phyloP scores from a whole-genome alignment of 2,888 invertebrate species.

The Epistrophella euchroma region DNA sequence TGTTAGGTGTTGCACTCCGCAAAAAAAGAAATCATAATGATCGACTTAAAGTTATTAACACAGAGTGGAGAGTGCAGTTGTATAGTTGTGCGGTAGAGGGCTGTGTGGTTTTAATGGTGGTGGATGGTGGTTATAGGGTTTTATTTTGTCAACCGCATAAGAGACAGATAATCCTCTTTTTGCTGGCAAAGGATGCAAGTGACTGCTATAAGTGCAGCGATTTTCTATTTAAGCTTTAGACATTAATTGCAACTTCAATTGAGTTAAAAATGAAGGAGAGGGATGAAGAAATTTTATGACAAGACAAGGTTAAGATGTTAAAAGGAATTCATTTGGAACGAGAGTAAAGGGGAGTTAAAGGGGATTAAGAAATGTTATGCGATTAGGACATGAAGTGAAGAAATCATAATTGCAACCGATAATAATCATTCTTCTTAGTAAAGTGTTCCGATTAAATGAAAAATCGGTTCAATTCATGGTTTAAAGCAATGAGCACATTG shows the following conservation, averaged over 20 bases:
- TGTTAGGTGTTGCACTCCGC: constrained; percentile 56
- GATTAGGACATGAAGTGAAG: constrained; percentile 2
- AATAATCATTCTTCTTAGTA: background rate
- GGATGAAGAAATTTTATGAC: background rate
- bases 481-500: too few species aligned
- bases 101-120: background rate
- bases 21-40: constrained; percentile 63
- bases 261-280: background rate
- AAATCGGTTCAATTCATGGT: too few species aligned
- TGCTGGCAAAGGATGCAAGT: constrained; percentile 49
- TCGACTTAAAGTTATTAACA: constrained; percentile 69
- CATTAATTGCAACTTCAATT: constrained; percentile 57
- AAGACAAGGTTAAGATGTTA: constrained; percentile 21
- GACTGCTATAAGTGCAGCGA: constrained; percentile 50
- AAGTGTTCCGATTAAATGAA: background rate
- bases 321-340: background rate
- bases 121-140: background rate
- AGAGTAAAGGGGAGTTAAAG: background rate
- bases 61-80: background rate
- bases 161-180: constrained; percentile 43
- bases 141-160: constrained; percentile 21
- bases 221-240: constrained; percentile 46
- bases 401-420: constrained; percentile 16
- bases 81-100: background rate
- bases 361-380: background rate